Evolutionary conservation across 1,140 invertebrate species (phyloP).

Genomic region (Scaptodrosophila lebanonensis): DNA sequence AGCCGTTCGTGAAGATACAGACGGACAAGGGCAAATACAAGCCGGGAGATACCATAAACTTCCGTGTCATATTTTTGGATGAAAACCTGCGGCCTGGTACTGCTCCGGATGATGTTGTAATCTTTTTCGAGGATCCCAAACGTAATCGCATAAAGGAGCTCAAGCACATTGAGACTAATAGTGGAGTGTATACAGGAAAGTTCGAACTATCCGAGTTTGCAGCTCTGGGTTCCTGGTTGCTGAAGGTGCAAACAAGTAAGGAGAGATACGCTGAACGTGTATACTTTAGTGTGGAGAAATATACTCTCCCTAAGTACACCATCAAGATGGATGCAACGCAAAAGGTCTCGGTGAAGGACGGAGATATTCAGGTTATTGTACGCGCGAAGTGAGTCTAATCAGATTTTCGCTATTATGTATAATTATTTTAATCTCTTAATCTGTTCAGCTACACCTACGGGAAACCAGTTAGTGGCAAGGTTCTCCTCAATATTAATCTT

Average conservation of each 20-base stretch:
- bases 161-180: slow-evolving; percentile 82
- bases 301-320: slow-evolving; percentile 94
- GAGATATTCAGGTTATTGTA: slow-evolving; percentile 86
- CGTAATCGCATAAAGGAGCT: slow-evolving; percentile 84
- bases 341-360: slow-evolving; percentile 89
- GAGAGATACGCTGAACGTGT: slow-evolving; percentile 38
- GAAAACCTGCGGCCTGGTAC: slow-evolving; percentile 84
- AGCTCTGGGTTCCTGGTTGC: slow-evolving; percentile 92
- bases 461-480: slow-evolving; percentile 88
- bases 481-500: slow-evolving; percentile 80
- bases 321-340: slow-evolving; percentile 88
- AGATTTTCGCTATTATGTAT: neutral
- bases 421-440: neutral
- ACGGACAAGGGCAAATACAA: slow-evolving; percentile 97
- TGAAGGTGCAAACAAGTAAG: slow-evolving; percentile 47
- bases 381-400: slow-evolving; percentile 81
- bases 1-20: slow-evolving; percentile 86
- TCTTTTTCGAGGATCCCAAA: slow-evolving; percentile 62
- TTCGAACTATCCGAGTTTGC: slow-evolving; percentile 89
- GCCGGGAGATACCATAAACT: slow-evolving; percentile 89
- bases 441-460: slow-evolving; percentile 84
- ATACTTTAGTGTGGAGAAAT: slow-evolving; percentile 83
- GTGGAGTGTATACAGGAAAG: slow-evolving; percentile 85
- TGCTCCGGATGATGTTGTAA: slow-evolving; percentile 82
- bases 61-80: slow-evolving; percentile 89